Base-by-base conservation (phyloP, 1,140 invertebrate species). In the Cherax destructor region DNA sequence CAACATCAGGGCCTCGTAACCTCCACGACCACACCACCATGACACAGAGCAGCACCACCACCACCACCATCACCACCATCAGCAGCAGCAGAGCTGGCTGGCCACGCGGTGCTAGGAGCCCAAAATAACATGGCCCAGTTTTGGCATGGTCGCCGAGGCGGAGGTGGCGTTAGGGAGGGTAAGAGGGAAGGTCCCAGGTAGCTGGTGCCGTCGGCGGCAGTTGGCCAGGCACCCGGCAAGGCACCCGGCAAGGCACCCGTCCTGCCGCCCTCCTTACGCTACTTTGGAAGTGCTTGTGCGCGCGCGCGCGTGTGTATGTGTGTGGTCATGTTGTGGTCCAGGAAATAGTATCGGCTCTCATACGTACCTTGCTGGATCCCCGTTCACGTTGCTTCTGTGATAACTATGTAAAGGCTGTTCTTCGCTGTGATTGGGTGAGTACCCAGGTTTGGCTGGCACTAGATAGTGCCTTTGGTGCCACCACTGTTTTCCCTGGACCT, bases 91-190 rank as follows among this genome's bases (percentile, higher is more conserved):
- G 52, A 52, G 74, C n/a, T 86, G 84, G 84, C 69, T 76, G 72
- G 84, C 69, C 84, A 86, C 84, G 84, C 84, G 84, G 84, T 72
- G 84, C 69, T 76, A 30, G 13, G 74, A 24, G 47, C 84, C 84
- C 84, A 86, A 86, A 86, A 86, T 86, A 86, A 86, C 84, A 86
- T 86, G 84, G 69, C 84, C 84, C 84, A 86, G 84, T 86, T 86
- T 86, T 86, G 84, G 84, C 84, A 86, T 76, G 69, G 69, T 86
- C 47, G 21, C 69, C 84, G 49, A 56, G 69, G 61, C 69, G 56
- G 76, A 72, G 84, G 47, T 13, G 49, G 50, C 69, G 65, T 74
- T 69, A 21, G 84, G 16, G 41, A 65, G 18, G 69, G 50, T 49
- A 24, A n/a, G 13, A 6, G 1, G 61, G 52, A 56, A 13, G 9